A percentile compares a stretch with the other conserved stretches of the same genome.
phyloP scores from a whole-genome alignment of 64 coral and sea anemone species.

The Anthopleura sola region DNA sequence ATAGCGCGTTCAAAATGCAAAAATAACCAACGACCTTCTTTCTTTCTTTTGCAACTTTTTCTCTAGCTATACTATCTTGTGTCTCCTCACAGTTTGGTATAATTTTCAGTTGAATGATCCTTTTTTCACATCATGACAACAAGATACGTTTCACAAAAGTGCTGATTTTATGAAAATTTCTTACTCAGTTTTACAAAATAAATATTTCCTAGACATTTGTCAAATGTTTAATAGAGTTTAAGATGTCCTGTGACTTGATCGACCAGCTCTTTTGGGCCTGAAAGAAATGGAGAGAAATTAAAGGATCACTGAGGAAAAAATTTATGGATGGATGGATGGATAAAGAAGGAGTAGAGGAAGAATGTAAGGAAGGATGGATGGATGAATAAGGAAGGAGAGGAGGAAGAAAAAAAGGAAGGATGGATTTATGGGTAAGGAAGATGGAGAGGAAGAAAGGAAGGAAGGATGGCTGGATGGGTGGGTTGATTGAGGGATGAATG shows the following conservation, averaged over 20 bases:
- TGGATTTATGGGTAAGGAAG: no score
- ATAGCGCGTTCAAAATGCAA: no score
- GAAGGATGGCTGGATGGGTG: background rate
- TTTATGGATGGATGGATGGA: background rate
- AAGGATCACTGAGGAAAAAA: background rate
- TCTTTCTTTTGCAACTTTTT: no score
- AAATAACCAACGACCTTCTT: no score
- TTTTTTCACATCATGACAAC: background rate
- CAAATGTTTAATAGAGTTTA: slow-evolving; percentile 67
- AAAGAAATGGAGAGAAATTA: background rate
- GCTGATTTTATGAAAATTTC: background rate
- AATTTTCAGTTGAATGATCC: no score
- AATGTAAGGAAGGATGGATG: background rate
- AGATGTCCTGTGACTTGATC: slow-evolving; percentile 97
- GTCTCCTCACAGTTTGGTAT: no score
- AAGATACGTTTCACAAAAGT: background rate
- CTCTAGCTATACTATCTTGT: no score
- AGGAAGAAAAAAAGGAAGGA: background rate
- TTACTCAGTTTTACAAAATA: background rate
- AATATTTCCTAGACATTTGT: background rate
- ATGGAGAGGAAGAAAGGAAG: background rate
- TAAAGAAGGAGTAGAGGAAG: background rate
- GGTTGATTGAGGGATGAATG: background rate
- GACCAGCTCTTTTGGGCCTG: slow-evolving; percentile 75
- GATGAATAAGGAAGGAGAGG: no score